Conservation (phyloP, 64 coral and sea anemone species). For the Acropora tenuis region DNA sequence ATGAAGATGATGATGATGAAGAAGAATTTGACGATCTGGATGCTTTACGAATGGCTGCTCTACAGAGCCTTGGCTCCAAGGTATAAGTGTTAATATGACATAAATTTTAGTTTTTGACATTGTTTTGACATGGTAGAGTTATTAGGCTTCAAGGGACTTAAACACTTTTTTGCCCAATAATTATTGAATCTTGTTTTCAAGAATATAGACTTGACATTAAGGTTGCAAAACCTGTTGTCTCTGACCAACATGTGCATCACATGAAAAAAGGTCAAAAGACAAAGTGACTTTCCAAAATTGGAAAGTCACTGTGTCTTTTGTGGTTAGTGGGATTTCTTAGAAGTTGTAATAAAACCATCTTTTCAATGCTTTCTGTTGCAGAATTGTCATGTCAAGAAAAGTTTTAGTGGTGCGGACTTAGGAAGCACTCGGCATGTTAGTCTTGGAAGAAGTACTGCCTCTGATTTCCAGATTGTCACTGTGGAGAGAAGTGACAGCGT, state of each 20-base stretch:
- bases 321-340: neutral
- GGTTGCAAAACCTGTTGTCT: too few relatives aligned
- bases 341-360: neutral
- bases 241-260: too few relatives aligned
- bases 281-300: too few relatives aligned
- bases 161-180: too few relatives aligned
- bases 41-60: constrained; percentile 18
- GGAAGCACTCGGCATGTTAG: constrained; percentile 13
- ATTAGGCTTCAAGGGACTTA: too few relatives aligned
- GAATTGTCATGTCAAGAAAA: neutral
- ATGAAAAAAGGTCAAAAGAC: too few relatives aligned
- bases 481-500: constrained; percentile 23
- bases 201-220: too few relatives aligned
- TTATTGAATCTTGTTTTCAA: too few relatives aligned
- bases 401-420: neutral
- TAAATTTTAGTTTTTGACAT: neutral
- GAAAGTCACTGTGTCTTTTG: neutral
- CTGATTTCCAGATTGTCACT: constrained; percentile 25
- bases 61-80: constrained; percentile 30
- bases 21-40: constrained; percentile 37
- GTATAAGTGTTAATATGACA: neutral
- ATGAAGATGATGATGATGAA: constrained; percentile 30
- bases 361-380: neutral
- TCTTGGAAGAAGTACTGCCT: constrained; percentile 8
- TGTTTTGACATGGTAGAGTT: too few relatives aligned